A percentile compares a stretch with the other conserved stretches of the same genome.
Evolutionary conservation across 2,888 invertebrate species (phyloP).

Genomic region (Acanthosoma haemorrhoidale): DNA sequence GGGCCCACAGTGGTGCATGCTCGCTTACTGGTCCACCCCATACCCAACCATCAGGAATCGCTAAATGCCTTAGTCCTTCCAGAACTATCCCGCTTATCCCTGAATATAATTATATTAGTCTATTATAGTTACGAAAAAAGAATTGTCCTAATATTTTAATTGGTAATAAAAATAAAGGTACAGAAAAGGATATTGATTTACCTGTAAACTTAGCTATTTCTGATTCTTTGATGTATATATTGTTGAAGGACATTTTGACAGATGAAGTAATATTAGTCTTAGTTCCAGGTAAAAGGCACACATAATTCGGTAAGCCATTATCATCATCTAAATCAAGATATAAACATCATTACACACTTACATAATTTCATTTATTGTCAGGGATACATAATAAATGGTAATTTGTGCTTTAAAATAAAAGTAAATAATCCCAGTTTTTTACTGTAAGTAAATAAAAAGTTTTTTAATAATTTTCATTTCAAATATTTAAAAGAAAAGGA

Average conservation of each 20-base stretch:
- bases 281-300: constrained; percentile 23
- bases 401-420: too few relatives aligned
- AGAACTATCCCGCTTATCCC: constrained; percentile 59
- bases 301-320: background rate
- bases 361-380: too few relatives aligned
- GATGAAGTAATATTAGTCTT: constrained; percentile 9
- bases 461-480: too few relatives aligned
- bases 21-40: constrained; percentile 75
- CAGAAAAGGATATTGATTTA: constrained; percentile 24
- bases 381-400: too few relatives aligned
- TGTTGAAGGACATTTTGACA: constrained; percentile 28
- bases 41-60: constrained; percentile 76
- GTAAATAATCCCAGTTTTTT: too few relatives aligned
- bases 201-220: constrained; percentile 38
- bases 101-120: constrained; percentile 6
- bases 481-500: too few relatives aligned
- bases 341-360: too few relatives aligned
- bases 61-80: constrained; percentile 66
- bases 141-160: background rate
- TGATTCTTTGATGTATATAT: constrained; percentile 34
- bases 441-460: too few relatives aligned
- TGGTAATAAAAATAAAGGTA: background rate
- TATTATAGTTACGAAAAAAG: background rate
- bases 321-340: constrained; percentile 6
- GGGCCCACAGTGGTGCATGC: constrained; percentile 64